Base-by-base conservation (phyloP, 2,797 vertebrate genomes). In the Ceryle rudis region DNA sequence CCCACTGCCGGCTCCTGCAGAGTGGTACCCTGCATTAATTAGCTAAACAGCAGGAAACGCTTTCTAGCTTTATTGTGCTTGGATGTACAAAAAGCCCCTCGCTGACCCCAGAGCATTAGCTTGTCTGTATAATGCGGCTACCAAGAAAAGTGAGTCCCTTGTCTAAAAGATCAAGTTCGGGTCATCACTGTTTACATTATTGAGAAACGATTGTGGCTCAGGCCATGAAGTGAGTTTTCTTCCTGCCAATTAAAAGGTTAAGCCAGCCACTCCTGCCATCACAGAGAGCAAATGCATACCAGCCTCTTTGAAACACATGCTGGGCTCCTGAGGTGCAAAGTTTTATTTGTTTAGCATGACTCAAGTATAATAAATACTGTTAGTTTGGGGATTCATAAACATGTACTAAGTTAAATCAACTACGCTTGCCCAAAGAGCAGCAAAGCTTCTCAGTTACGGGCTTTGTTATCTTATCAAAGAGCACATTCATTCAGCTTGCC, bases 381-480 rank as follows among this genome's bases (percentile, higher is more conserved):
- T 91, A 85, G 85, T 71, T 44, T 89, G 87, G 79, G 41, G 89
- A 93, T 93, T 90, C 88, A 83, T 90, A 95, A 95, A 90, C 91
- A 90, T 49, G 89, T 66, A 96, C 94, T 47, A 44, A 87, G 93
- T 85, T 97, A 93, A 94, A 89, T 42, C 91, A 96, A 89, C 86
- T 89, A 41, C 12, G 69, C 55, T 77, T 60, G 67, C 71, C 93
- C 90, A 91, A 83, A 92, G 67, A 83, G 86, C 79, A 83, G 80
- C 88, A 95, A 95, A 97, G 93, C 91, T 94, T 55, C 95, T 96
- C 97, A 95, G 87, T 80, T 93, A 72, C 2, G 2, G 62, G 67
- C 95, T 97, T 96, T 97, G 90, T 96, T 97, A 93, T 97, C 94
- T 92, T 83, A 78, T 97, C 95, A 97, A 97, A 97, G 96, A 86